These are phyloP conservation scores for Euplexia lucipara DNA, from an alignment of 2,888 invertebrate genomes.

Conservation along the genomic window DNA sequence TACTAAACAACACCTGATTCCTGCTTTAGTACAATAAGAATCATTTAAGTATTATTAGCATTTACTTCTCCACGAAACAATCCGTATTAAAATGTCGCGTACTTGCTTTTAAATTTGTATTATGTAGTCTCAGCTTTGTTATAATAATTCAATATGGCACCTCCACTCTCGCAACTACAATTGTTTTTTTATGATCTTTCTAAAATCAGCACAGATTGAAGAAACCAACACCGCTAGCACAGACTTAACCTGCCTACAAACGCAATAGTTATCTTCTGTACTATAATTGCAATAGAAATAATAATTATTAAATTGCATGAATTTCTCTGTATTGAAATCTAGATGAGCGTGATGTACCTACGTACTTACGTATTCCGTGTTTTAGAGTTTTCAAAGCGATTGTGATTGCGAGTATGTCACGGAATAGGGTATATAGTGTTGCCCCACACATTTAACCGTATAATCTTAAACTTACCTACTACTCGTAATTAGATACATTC, in stretches of 20 bases:
- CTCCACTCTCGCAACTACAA: background rate
- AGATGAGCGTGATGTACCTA: background rate
- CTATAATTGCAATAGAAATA: too few species aligned
- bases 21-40: background rate
- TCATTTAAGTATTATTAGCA: background rate
- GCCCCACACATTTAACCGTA: background rate
- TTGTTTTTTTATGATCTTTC: constrained; percentile 20
- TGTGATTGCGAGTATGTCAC: constrained; percentile 2
- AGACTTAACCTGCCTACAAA: too few species aligned
- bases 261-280: background rate
- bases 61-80: background rate
- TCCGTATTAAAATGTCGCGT: background rate
- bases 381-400: constrained; percentile 4
- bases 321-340: background rate
- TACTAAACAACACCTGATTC: too few species aligned
- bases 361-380: background rate
- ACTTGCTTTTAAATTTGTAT: background rate
- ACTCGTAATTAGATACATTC: constrained; percentile 10
- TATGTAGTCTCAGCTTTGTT: background rate
- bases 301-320: background rate
- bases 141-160: background rate
- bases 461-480: constrained; percentile 2
- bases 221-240: too few species aligned
- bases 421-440: background rate
- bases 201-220: too few species aligned